Evolutionary conservation across 2,888 invertebrate genomes (phyloP).

Genomic region (Drosophila kambysellisi): DNA sequence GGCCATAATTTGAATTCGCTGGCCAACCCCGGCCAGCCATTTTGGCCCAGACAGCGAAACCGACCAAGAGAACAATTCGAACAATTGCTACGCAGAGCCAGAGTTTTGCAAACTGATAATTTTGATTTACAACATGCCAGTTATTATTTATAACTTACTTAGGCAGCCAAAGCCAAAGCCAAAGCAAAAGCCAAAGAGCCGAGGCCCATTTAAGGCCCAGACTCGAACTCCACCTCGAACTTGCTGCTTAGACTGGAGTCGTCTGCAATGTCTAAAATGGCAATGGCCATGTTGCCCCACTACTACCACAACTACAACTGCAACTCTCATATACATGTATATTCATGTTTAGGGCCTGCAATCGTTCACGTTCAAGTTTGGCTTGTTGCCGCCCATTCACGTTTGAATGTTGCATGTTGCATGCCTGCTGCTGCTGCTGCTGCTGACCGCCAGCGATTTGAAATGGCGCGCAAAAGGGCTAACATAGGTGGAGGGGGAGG

Average conservation of each 20-base stretch:
- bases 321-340: conserved; percentile 6
- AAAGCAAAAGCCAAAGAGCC: conserved; percentile 29
- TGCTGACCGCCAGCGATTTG: conserved; percentile 65
- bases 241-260: conserved; percentile 10
- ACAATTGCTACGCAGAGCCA: conserved; percentile 59
- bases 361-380: conserved; percentile 40
- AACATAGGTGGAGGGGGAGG: background rate
- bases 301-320: background rate
- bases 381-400: conserved; percentile 75
- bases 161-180: conserved; percentile 53
- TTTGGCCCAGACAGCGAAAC: background rate
- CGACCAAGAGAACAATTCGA: conserved; percentile 45
- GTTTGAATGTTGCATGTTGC: conserved; percentile 55
- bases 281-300: conserved; percentile 57
- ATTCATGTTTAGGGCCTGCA: conserved; percentile 49
- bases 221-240: conserved; percentile 19
- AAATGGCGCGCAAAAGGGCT: conserved; percentile 44
- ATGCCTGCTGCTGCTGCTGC: conserved; percentile 19
- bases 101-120: conserved; percentile 82
- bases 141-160: conserved; percentile 86
- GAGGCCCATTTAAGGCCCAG: conserved; percentile 62
- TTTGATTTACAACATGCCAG: conserved; percentile 85
- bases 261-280: conserved; percentile 61
- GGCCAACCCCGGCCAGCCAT: conserved; percentile 33
- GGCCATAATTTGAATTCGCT: conserved; percentile 66